phyloP scores from a whole-genome alignment of 1,140 invertebrate genomes.

The Yoshiicerus persimilis region DNA sequence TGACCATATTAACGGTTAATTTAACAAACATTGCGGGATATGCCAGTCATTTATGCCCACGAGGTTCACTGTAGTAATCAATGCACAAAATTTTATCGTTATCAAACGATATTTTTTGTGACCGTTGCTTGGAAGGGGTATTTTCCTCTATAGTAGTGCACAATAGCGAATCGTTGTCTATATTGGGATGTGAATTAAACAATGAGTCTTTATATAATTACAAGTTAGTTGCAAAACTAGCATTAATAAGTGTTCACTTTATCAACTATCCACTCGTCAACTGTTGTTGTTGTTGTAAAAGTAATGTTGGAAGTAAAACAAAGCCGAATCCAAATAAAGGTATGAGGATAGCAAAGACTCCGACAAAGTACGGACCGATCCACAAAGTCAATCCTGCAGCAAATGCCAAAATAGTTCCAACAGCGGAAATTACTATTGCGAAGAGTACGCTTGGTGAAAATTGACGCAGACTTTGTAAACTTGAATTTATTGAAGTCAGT shows the following conservation, averaged over 20 bases:
- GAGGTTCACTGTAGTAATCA: not conserved
- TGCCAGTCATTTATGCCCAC: not conserved
- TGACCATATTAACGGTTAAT: not conserved
- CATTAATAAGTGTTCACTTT: not conserved
- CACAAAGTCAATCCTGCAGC: constrained; percentile 21
- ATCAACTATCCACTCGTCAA: not conserved
- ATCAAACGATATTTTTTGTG: not conserved
- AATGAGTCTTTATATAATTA: not conserved
- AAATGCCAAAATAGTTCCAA: not conserved
- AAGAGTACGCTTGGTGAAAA: not conserved
- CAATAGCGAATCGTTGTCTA: not conserved
- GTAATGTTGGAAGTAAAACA: constrained; percentile 13
- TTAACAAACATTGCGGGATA: not conserved
- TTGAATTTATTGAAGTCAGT: not conserved
- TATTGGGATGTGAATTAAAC: not conserved
- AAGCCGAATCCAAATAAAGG: constrained; percentile 34
- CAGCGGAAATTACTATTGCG: not conserved
- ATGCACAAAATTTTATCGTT: not conserved
- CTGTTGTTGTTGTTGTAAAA: not conserved
- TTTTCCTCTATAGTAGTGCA: too few species aligned
- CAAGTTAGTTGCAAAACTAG: not conserved
- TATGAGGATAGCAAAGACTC: not conserved
- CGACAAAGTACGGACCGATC: constrained; percentile 12
- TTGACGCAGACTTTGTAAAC: not conserved
- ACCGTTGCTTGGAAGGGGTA: not conserved